These are phyloP conservation scores for Acrossocheilus wenchowensis DNA, from an alignment of 2,797 vertebrate species.

Conservation along the genomic window DNA sequence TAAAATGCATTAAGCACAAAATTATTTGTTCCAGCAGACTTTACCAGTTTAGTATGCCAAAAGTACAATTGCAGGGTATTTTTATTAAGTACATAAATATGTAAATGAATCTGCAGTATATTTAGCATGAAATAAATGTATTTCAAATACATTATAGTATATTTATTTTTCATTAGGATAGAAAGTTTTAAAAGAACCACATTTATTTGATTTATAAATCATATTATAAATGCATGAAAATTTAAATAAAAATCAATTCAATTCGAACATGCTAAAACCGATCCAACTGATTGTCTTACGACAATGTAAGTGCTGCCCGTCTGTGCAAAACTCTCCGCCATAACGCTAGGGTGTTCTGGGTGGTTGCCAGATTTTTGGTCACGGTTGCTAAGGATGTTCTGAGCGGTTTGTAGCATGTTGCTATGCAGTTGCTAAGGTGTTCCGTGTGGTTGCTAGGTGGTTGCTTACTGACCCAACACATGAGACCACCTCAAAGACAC, in stretches of 20 bases:
- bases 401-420: conserved; percentile 33
- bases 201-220: not conserved
- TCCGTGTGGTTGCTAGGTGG: conserved; percentile 9
- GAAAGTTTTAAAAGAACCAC: not conserved
- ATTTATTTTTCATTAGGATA: not conserved
- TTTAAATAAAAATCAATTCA: not conserved
- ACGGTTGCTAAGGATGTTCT: conserved; percentile 33
- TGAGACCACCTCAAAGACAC: not conserved
- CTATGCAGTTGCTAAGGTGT: conserved; percentile 39
- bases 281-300: not conserved
- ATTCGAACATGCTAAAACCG: not conserved
- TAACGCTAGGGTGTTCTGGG: conserved; percentile 1
- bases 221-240: not conserved
- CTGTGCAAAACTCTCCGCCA: not conserved
- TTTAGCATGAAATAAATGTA: not conserved
- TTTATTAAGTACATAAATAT: not conserved
- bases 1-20: not conserved
- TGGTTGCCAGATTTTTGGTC: conserved; percentile 43
- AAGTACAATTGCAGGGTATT: not conserved
- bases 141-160: not conserved
- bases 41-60: not conserved
- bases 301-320: not conserved
- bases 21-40: not conserved
- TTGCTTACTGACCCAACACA: conserved; percentile 26
- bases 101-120: not conserved